phyloP scores from a whole-genome alignment of 2,888 invertebrate species.

The Leucophenga montana region DNA sequence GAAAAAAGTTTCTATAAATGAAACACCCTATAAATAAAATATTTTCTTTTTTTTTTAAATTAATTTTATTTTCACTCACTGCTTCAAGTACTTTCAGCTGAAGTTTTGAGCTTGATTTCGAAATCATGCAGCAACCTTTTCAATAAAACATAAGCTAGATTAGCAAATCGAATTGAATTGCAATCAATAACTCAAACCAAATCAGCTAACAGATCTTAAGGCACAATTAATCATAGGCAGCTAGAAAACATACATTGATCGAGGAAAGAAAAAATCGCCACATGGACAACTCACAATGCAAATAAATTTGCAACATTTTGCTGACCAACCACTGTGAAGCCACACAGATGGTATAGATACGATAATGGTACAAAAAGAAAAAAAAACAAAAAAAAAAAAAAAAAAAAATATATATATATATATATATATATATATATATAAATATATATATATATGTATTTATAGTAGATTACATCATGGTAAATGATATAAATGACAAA shows the following conservation, averaged over 20 bases:
- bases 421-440: not conserved
- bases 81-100: too few relatives aligned
- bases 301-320: not conserved
- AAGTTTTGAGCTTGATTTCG: too few relatives aligned
- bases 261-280: too few relatives aligned
- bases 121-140: too few relatives aligned
- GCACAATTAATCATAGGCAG: conserved; percentile 7
- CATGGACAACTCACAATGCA: not conserved
- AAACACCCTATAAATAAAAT: too few relatives aligned
- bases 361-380: not conserved
- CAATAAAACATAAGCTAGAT: too few relatives aligned
- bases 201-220: conserved; percentile 1
- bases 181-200: conserved; percentile 9
- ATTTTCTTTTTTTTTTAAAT: too few relatives aligned
- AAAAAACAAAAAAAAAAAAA: too few relatives aligned
- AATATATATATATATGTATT: not conserved
- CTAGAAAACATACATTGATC: too few relatives aligned
- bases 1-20: too few relatives aligned
- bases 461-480: conserved; percentile 2
- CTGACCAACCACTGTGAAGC: conserved; percentile 4
- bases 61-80: too few relatives aligned
- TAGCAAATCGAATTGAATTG: conserved; percentile 4
- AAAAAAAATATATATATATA: too few relatives aligned
- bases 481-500: not conserved
- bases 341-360: not conserved